phyloP scores from a whole-genome alignment of 2,888 invertebrate genomes.

The Nesidiocoris tenuis region DNA sequence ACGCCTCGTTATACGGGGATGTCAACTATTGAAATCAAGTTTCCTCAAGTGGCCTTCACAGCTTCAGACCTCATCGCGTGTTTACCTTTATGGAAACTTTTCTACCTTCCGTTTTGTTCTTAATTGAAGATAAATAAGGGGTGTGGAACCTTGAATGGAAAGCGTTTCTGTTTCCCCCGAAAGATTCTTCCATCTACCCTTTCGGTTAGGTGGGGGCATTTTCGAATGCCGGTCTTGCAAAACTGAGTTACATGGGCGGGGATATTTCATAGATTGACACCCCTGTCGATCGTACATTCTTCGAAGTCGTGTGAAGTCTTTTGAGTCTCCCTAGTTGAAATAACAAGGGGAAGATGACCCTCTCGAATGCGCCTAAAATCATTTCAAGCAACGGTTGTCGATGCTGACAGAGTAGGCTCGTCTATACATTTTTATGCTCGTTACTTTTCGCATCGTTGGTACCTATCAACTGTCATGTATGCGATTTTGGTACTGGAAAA shows the following conservation, averaged over 20 bases:
- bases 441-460: too few relatives aligned
- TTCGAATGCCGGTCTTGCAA: not conserved
- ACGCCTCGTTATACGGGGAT: conserved; percentile 27
- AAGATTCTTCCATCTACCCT: not conserved
- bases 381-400: conserved; percentile 3
- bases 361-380: not conserved
- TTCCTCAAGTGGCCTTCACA: conserved; percentile 24
- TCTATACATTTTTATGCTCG: too few relatives aligned
- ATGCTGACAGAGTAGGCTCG: too few relatives aligned
- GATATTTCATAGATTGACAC: conserved; percentile 30
- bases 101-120: conserved; percentile 38
- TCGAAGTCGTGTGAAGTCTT: conserved; percentile 15
- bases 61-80: conserved; percentile 1
- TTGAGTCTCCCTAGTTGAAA: conserved; percentile 6
- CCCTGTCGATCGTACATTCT: conserved; percentile 30
- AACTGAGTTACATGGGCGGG: conserved; percentile 13
- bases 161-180: not conserved
- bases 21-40: conserved; percentile 42
- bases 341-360: conserved; percentile 32
- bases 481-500: too few relatives aligned
- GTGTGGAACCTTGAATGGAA: not conserved
- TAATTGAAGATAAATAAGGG: conserved; percentile 42
- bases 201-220: not conserved
- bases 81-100: conserved; percentile 39
- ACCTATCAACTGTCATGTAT: too few relatives aligned